A percentile compares a stretch with the other conserved stretches of the same genome.
phyloP scores from a whole-genome alignment of 2,888 invertebrate species.

The Drosophila pseudotalamancana region DNA sequence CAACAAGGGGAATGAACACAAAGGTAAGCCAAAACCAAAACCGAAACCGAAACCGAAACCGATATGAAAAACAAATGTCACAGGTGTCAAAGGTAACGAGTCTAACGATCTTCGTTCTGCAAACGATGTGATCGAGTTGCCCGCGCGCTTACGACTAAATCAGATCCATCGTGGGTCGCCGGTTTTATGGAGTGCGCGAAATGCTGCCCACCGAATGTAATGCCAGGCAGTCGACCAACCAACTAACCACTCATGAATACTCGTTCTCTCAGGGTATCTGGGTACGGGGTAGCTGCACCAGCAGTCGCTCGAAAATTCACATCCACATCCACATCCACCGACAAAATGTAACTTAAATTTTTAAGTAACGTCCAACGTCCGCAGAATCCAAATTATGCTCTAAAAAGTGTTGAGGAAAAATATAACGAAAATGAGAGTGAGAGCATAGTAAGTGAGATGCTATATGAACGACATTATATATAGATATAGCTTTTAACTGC shows the following conservation, averaged over 20 bases:
- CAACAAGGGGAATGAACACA: neutral
- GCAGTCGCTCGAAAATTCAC: constrained; percentile 10
- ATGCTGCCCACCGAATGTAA: constrained; percentile 48
- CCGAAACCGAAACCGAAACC: constrained; percentile 1
- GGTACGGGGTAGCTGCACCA: constrained; percentile 18
- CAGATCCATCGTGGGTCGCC: constrained; percentile 79
- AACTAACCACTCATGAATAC: constrained; percentile 39
- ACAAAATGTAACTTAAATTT: constrained; percentile 32
- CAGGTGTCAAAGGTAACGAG: constrained; percentile 32
- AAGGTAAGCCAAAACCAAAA: no score
- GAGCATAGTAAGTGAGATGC: constrained; percentile 11
- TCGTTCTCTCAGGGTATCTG: constrained; percentile 49
- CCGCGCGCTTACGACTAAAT: constrained; percentile 84
- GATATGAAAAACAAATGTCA: neutral
- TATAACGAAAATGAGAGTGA: constrained; percentile 1
- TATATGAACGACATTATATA: constrained; percentile 16
- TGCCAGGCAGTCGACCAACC: constrained; percentile 23
- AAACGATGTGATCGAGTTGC: constrained; percentile 82
- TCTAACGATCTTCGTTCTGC: constrained; percentile 22
- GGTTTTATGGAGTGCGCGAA: constrained; percentile 81
- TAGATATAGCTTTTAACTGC: constrained; percentile 8
- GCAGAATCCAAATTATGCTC: constrained; percentile 28
- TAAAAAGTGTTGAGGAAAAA: constrained; percentile 6
- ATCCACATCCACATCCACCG: constrained; percentile 16
- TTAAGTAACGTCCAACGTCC: constrained; percentile 20